These are phyloP conservation scores for Lonchura striata DNA, from an alignment of 2,113 vertebrate genomes.

Conservation along the genomic window DNA sequence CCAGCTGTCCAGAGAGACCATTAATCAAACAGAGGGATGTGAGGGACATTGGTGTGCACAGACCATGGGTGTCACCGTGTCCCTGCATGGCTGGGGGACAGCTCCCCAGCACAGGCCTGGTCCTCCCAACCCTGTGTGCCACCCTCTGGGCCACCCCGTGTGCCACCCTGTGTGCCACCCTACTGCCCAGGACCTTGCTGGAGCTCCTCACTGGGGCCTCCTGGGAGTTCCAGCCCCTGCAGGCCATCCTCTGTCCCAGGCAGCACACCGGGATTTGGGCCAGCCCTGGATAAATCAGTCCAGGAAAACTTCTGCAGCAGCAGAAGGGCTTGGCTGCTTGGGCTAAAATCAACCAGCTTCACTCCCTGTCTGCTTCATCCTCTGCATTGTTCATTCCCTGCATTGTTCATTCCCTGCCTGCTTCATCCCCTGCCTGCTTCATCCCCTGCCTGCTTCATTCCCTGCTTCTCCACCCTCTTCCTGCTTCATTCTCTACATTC, in stretches of 20 bases:
- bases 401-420: not conserved
- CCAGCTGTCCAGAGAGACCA: constrained; percentile 12
- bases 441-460: not conserved
- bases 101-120: rapidly evolving
- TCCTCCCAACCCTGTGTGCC: not conserved
- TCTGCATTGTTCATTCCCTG: not conserved
- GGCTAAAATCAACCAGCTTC: not conserved
- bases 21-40: not conserved
- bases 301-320: not conserved
- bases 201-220: not conserved
- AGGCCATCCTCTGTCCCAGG: not conserved
- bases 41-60: not conserved
- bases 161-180: not conserved
- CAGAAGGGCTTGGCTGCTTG: not conserved
- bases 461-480: too few species aligned
- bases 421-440: not conserved
- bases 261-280: rapidly evolving
- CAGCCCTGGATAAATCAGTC: not conserved
- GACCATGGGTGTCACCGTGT: not conserved
- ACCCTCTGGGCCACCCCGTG: not conserved
- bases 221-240: rapidly evolving
- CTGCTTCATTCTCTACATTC: not conserved
- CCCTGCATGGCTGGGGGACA: not conserved
- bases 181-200: not conserved
- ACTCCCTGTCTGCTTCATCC: not conserved